Percentiles rank a stretch among this genome's conserved stretches.
Evolutionary conservation across 2,113 vertebrate species (phyloP).

Genomic region (Grantiella picta): DNA sequence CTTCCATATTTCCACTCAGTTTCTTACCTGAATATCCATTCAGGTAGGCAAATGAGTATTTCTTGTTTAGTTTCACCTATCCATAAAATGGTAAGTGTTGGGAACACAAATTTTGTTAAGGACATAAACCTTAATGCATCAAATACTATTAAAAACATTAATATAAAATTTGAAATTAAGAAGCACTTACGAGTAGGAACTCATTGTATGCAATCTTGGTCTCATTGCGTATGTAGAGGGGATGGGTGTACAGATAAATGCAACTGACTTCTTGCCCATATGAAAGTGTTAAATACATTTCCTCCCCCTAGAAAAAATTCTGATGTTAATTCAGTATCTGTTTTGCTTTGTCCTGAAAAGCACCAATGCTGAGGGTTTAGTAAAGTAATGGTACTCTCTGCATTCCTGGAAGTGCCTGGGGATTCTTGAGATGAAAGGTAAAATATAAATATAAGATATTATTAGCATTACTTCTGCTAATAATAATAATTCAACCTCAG

Average conservation of each 20-base stretch:
- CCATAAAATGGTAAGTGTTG: not conserved
- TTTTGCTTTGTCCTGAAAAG: not conserved
- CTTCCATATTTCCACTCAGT: not conserved
- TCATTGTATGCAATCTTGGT: not conserved
- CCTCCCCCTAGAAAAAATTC: not conserved
- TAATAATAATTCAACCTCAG: slow-evolving; percentile 31
- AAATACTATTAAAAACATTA: not conserved
- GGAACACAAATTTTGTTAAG: not conserved
- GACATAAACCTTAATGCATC: not conserved
- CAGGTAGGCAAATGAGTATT: not conserved
- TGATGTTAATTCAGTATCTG: not conserved
- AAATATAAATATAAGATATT: not conserved
- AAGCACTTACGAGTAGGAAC: not conserved
- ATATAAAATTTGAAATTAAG: not conserved
- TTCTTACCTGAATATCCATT: not conserved
- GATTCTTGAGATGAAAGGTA: not conserved
- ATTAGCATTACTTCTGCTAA: slow-evolving; percentile 1
- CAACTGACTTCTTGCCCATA: not conserved
- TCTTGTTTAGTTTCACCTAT: not conserved
- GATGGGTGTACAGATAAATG: not conserved
- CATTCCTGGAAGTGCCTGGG: not conserved
- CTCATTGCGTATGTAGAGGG: not conserved
- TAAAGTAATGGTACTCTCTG: not conserved
- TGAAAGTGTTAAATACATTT: not conserved
- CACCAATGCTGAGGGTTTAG: not conserved